Evolutionary conservation across 2,797 vertebrate species (phyloP).

Genomic region (Helicolenus hilgendorfi): DNA sequence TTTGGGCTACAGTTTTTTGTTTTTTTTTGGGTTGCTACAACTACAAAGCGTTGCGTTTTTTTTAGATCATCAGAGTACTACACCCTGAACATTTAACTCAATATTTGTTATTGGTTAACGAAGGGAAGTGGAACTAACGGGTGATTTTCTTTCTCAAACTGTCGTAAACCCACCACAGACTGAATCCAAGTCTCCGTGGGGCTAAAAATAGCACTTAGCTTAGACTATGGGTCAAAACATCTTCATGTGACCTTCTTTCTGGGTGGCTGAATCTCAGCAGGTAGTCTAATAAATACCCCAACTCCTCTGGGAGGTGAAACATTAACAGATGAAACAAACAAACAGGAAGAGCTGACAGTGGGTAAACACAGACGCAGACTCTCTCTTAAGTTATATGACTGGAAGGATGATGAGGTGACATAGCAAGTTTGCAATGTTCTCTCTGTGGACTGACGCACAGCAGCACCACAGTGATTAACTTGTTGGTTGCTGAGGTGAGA

Average conservation of each 20-base stretch:
- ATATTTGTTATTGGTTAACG: background rate
- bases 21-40: background rate
- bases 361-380: background rate
- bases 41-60: background rate
- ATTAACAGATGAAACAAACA: conserved; percentile 42
- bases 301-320: conserved; percentile 33
- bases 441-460: conserved; percentile 62
- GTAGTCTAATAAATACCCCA: conserved; percentile 50
- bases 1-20: background rate
- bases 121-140: background rate
- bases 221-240: conserved; percentile 41
- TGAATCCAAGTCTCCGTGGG: background rate
- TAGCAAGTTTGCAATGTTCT: conserved; percentile 34
- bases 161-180: background rate
- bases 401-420: conserved; percentile 37
- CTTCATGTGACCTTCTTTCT: conserved; percentile 50
- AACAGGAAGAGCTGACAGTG: conserved; percentile 8
- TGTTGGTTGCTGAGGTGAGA: conserved; percentile 62
- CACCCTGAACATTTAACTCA: background rate
- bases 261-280: conserved; percentile 43
- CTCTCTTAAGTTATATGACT: background rate
- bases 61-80: background rate
- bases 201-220: conserved; percentile 44
- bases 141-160: conserved; percentile 22
- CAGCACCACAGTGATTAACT: conserved; percentile 76